Evolutionary conservation across 1,140 invertebrate genomes (phyloP), one percentile per base, ranked within the genome.

Genomic region (Cheumatopsyche charites): DNA sequence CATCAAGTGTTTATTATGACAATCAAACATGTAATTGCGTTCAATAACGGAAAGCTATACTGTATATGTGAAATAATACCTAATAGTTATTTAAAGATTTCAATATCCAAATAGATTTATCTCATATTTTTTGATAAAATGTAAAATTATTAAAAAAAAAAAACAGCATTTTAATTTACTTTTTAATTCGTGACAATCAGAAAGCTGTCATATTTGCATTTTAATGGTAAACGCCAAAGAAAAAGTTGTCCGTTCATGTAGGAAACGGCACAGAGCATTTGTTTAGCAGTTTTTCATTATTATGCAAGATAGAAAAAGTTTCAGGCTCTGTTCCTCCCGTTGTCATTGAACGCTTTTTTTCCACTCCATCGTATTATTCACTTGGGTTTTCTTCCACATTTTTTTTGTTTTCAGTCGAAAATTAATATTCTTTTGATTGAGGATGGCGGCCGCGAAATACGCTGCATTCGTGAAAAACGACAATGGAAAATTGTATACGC

Each of bases 151-250:
- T n/a, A n/a, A n/a, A n/a, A n/a, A n/a, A n/a, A n/a, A n/a, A n/a
- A n/a, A n/a, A n/a, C n/a, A n/a, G n/a, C n/a, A n/a, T n/a, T n/a
- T n/a, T n/a, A n/a, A n/a, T n/a, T n/a, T n/a, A n/a, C n/a, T n/a
- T n/a, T n/a, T n/a, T n/a, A n/a, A n/a, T n/a, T n/a, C n/a, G n/a
- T n/a, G n/a, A n/a, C n/a, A n/a, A n/a, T n/a, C n/a, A n/a, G n/a
- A n/a, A n/a, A n/a, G n/a, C n/a, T n/a, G n/a, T n/a, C 23, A 62
- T 47, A 70, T 70, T 70, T 70, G 29, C 36, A 70, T 70, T 58
- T n/a, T 70, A 70, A 70, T 70, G 19, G 52, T 23, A 29, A 25
- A 9, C 36, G 41, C 43, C 25, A 5, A 17, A 17, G 55, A 21
- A 62, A 58, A 70, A 45, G 55, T 70, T 70, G 29, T 65, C 7